phyloP scores from a whole-genome alignment of 2,888 invertebrate species.

The Hypena proboscidalis region DNA sequence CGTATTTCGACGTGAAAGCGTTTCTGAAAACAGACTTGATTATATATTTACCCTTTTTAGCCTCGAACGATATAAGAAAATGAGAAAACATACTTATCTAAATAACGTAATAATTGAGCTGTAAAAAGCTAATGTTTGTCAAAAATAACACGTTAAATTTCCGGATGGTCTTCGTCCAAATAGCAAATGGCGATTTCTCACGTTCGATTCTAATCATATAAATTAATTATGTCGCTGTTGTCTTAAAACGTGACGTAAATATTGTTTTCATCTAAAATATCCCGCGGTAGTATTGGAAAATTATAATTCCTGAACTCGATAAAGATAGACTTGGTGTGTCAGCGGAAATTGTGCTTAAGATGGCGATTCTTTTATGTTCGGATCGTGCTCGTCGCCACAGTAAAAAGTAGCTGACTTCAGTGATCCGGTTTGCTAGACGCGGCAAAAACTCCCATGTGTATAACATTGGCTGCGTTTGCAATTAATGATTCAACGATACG shows the following conservation, averaged over 20 bases:
- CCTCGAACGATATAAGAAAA: too few relatives aligned
- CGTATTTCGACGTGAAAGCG: too few relatives aligned
- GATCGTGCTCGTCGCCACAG: slow-evolving; percentile 45
- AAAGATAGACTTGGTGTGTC: slow-evolving; percentile 36
- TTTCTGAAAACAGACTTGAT: too few relatives aligned
- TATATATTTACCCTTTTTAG: too few relatives aligned
- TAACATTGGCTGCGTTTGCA: slow-evolving; percentile 25
- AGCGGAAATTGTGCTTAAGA: slow-evolving; percentile 45
- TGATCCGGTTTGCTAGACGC: slow-evolving; percentile 43
- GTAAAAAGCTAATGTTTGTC: slow-evolving; percentile 26
- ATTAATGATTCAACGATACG: slow-evolving; percentile 34
- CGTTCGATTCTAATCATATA: slow-evolving; percentile 26
- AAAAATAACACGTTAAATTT: slow-evolving; percentile 37
- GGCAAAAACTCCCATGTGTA: slow-evolving; percentile 37
- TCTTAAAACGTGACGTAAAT: too few relatives aligned
- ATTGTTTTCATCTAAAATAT: slow-evolving; percentile 15
- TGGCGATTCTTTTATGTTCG: slow-evolving; percentile 52
- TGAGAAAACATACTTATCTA: too few relatives aligned
- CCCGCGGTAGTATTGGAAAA: slow-evolving; percentile 21
- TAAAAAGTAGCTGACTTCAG: slow-evolving; percentile 52
- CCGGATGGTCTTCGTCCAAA: slow-evolving; percentile 27
- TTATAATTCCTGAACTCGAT: slow-evolving; percentile 36
- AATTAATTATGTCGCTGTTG: background rate
- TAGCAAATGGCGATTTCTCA: slow-evolving; percentile 34
- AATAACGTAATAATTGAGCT: slow-evolving; percentile 19